phyloP scores from a whole-genome alignment of 2,888 invertebrate genomes.

The Agrypnus murinus region DNA sequence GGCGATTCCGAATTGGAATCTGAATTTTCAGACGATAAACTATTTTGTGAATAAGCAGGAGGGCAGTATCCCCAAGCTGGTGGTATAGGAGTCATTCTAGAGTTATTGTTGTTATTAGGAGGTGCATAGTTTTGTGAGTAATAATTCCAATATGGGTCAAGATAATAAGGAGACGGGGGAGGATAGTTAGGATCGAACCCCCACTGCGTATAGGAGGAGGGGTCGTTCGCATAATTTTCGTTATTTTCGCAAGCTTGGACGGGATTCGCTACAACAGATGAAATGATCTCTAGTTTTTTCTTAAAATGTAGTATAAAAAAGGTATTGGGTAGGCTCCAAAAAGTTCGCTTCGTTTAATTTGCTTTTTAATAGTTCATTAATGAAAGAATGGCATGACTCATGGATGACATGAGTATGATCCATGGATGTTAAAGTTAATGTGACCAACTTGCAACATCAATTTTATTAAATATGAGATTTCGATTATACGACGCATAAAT shows the following conservation, averaged over 20 bases:
- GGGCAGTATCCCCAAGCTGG: slow-evolving; percentile 32
- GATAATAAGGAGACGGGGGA: slow-evolving; percentile 55
- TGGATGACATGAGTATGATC: slow-evolving; percentile 39
- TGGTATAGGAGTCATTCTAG: slow-evolving; percentile 38
- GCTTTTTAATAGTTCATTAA: slow-evolving; percentile 30
- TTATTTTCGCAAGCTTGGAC: slow-evolving; percentile 65
- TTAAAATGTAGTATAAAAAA: slow-evolving; percentile 19
- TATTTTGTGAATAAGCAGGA: slow-evolving; percentile 29
- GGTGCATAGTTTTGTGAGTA: slow-evolving; percentile 60
- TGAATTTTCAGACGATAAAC: not conserved
- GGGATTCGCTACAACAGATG: slow-evolving; percentile 70
- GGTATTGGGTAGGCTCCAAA: slow-evolving; percentile 60
- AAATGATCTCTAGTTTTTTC: slow-evolving; percentile 46
- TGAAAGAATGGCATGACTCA: slow-evolving; percentile 43
- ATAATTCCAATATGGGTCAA: slow-evolving; percentile 63
- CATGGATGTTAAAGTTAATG: slow-evolving; percentile 41
- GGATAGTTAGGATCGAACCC: slow-evolving; percentile 54
- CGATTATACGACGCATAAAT: slow-evolving; percentile 3
- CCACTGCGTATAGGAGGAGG: slow-evolving; percentile 58
- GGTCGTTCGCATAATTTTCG: slow-evolving; percentile 64
- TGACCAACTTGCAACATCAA: slow-evolving; percentile 34
- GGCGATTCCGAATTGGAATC: slow-evolving; percentile 8
- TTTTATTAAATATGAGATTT: slow-evolving; percentile 10
- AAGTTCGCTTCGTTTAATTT: slow-evolving; percentile 42
- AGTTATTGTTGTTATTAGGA: slow-evolving; percentile 40